Percentiles rank a stretch among this genome's conserved stretches.
These are phyloP conservation scores for Papilio aristodemus DNA, from an alignment of 1,140 invertebrate species.

Conservation along the genomic window DNA sequence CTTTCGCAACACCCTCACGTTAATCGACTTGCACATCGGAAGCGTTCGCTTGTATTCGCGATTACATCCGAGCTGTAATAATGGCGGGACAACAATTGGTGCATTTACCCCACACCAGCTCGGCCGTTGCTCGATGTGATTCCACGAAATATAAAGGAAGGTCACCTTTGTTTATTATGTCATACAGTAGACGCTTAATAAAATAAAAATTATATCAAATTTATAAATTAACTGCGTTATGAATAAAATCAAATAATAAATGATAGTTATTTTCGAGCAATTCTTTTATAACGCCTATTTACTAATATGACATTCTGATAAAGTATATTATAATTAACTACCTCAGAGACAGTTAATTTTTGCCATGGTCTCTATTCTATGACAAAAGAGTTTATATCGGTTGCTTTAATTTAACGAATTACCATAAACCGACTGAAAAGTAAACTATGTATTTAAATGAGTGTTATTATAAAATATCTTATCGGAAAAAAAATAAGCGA, in stretches of 20 bases:
- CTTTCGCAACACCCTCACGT: constrained; percentile 46
- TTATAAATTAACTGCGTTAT: too few species aligned
- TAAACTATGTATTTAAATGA: neutral
- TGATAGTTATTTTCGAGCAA: too few species aligned
- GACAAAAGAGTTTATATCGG: too few species aligned
- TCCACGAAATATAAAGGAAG: constrained; percentile 24
- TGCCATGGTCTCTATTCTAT: too few species aligned
- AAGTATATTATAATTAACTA: too few species aligned
- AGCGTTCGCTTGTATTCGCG: constrained; percentile 37
- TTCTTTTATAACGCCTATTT: too few species aligned
- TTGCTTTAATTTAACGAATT: too few species aligned
- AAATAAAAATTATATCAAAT: neutral
- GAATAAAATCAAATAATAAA: too few species aligned
- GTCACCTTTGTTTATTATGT: constrained; percentile 1
- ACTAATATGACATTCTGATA: too few species aligned
- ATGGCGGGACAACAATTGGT: constrained; percentile 38
- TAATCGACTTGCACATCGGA: constrained; percentile 44
- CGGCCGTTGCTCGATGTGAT: constrained; percentile 14
- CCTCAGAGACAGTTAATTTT: too few species aligned
- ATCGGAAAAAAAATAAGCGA: neutral
- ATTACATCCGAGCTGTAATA: constrained; percentile 42
- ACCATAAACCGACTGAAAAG: neutral
- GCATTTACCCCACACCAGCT: constrained; percentile 27
- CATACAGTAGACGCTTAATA: neutral
- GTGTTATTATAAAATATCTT: neutral